phyloP scores from a whole-genome alignment of 2,113 vertebrate species.

The Campylorhamphus procurvoides region DNA sequence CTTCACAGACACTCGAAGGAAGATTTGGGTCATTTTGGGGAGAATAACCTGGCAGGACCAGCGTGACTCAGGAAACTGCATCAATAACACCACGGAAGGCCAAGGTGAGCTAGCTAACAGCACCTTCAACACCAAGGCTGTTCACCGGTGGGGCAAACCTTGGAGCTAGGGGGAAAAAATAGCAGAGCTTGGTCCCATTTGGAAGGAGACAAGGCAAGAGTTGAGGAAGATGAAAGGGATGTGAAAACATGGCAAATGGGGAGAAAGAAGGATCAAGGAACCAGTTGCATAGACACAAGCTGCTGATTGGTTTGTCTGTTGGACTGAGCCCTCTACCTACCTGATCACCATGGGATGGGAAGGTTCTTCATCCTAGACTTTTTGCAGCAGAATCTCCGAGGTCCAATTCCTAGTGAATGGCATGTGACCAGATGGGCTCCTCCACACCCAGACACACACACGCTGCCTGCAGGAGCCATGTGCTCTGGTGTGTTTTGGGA shows the following conservation, averaged over 20 bases:
- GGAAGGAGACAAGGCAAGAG: not conserved
- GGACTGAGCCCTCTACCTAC: not conserved
- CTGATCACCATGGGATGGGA: not conserved
- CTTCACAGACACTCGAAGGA: not conserved
- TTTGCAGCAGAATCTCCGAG: not conserved
- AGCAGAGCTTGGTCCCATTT: not conserved
- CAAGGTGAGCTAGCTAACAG: not conserved
- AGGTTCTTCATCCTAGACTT: not conserved
- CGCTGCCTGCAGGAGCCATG: not conserved
- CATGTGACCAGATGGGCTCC: not conserved
- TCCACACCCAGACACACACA: not conserved
- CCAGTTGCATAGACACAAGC: not conserved
- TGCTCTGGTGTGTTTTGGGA: not conserved
- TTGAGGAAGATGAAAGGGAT: not conserved
- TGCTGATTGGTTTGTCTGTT: not conserved
- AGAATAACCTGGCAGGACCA: not conserved
- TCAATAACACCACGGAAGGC: not conserved
- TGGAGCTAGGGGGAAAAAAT: not conserved
- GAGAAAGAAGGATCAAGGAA: not conserved
- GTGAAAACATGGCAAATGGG: not conserved
- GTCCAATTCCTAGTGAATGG: not conserved
- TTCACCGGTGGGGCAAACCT: not conserved
- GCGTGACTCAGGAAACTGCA: not conserved
- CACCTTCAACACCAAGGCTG: not conserved
- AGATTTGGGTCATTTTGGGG: not conserved